Base-by-base conservation (phyloP, 1,140 invertebrate species). In the Hydropsyche tenuis region DNA sequence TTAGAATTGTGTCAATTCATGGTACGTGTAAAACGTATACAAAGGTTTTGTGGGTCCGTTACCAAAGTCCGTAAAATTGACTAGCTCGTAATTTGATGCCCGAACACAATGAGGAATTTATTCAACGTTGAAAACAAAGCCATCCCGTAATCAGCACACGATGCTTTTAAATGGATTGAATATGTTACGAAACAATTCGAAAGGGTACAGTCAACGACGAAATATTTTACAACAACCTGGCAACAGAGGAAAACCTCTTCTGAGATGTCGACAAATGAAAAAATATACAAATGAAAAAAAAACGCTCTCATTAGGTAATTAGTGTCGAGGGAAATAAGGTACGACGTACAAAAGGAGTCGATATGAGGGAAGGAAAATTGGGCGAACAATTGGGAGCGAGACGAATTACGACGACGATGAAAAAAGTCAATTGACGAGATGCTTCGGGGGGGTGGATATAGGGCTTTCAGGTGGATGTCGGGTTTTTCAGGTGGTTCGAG, bases 131-230 rank as follows among this genome's bases (percentile, higher is more conserved):
- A 62, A 72, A 63, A 72, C 69, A 72, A 72, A 72, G 56, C 27
- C 30, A 22, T 30, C 23, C 51, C 27, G 53, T 65, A 65, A 72
- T 72, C 69, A 62, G 51, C 42, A 51, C 37, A 42, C 30, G 30
- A 37, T 7, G 18, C 42, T 63, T 60, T 72, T 72, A 72, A 72
- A 63, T 72, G 69, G 69, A 72, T 72, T 72, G 60, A 46, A 46
- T 63, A 45, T 43, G 56, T 72, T 71, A 63, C 30, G 1, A 25
- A 14, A 9, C 9, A 9, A 22, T 30, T 65, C 43, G 63, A 65
- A 43, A 45, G 42, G 63, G 9, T 37, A 37, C 30, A 37, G 9
- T 37, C 30, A 37, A 37, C 30, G n/a, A n/a, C n/a, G n/a, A n/a
- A 37, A 4, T 37, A 37, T 37, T 37, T 37, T 9, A 37, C 30